Conservation (phyloP, 2,113 vertebrate genomes). For the Myanophis thanlyinensis region DNA sequence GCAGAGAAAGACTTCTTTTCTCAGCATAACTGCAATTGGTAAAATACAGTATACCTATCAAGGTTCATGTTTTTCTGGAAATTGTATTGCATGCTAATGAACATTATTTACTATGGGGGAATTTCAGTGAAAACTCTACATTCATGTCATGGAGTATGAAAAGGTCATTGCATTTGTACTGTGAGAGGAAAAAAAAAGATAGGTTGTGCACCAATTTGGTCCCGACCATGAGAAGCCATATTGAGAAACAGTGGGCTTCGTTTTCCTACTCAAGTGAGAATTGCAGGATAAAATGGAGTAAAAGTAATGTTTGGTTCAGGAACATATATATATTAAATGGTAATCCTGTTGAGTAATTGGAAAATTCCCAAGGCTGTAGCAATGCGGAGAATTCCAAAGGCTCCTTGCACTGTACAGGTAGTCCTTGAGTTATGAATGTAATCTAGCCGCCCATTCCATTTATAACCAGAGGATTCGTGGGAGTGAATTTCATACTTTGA, state of each 20-base stretch:
- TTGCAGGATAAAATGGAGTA: too few relatives aligned
- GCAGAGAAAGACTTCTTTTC: constrained; percentile 8
- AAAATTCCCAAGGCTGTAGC: background rate
- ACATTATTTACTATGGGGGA: constrained; percentile 2
- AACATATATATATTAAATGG: background rate
- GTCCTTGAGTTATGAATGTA: too few relatives aligned
- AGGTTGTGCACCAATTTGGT: background rate
- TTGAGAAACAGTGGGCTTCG: background rate
- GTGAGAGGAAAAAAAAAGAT: background rate
- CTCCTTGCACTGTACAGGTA: background rate
- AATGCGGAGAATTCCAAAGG: background rate
- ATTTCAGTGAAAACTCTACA: constrained; percentile 17
- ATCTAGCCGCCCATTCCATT: too few relatives aligned
- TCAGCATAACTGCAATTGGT: constrained; percentile 31
- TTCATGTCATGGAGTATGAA: background rate
- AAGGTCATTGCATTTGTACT: constrained; percentile 18
- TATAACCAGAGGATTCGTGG: too few relatives aligned
- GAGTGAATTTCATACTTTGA: too few relatives aligned
- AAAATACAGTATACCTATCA: constrained; percentile 43
- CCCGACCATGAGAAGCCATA: background rate
- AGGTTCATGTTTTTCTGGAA: constrained; percentile 42
- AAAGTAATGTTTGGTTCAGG: background rate
- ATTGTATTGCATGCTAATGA: constrained; percentile 51
- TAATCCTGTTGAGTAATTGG: background rate
- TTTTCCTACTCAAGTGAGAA: background rate